phyloP scores from a whole-genome alignment of 92 coral and sea anemone genomes.

The Palythoa heliodiscus region DNA sequence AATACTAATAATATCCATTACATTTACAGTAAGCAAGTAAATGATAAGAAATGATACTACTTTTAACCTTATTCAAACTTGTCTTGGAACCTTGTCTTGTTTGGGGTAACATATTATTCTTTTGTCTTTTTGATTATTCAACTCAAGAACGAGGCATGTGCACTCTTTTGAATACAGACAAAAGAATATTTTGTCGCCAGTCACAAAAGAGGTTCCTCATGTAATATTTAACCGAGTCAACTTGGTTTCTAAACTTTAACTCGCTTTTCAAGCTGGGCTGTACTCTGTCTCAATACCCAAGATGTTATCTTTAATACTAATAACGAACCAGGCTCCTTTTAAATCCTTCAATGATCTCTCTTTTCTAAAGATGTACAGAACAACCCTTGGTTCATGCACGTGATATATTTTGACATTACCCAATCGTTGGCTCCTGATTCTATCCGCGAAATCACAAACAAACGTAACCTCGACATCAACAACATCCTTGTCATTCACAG shows the following conservation, averaged over 20 bases:
- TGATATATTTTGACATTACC: slow-evolving; percentile 74
- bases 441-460: slow-evolving; percentile 34
- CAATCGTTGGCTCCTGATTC: slow-evolving; percentile 42
- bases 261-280: background rate
- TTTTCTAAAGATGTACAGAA: slow-evolving; percentile 71
- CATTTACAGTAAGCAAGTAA: too few relatives aligned
- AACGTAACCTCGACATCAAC: slow-evolving; percentile 65
- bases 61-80: too few relatives aligned
- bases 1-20: too few relatives aligned
- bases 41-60: too few relatives aligned
- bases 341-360: slow-evolving; percentile 49
- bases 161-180: too few relatives aligned
- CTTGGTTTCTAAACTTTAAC: background rate
- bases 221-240: too few relatives aligned
- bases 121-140: too few relatives aligned
- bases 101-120: too few relatives aligned
- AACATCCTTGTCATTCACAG: slow-evolving; percentile 51
- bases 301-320: slow-evolving; percentile 37
- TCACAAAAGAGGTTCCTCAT: too few relatives aligned
- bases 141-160: too few relatives aligned
- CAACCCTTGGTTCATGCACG: slow-evolving; percentile 52
- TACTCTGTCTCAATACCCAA: slow-evolving; percentile 29
- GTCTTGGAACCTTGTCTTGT: too few relatives aligned
- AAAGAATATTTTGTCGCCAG: too few relatives aligned
- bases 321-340: slow-evolving; percentile 41